phyloP scores from a whole-genome alignment of 2,888 invertebrate species.

The Cheilosia urbana region DNA sequence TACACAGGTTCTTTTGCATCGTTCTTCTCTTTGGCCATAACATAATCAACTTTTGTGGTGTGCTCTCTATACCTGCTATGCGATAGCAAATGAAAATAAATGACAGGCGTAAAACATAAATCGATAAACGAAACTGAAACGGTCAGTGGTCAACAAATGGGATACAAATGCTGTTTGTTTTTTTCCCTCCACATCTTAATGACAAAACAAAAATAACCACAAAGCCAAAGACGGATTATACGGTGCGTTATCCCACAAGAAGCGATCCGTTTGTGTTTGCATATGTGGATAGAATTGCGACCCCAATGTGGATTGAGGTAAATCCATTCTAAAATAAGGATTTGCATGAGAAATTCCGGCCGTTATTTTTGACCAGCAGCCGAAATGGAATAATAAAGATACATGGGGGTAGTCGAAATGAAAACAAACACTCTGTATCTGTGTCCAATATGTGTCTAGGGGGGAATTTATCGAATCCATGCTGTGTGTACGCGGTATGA shows the following conservation, averaged over 20 bases:
- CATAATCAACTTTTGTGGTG: slow-evolving; percentile 22
- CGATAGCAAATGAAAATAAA: slow-evolving; percentile 40
- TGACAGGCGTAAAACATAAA: slow-evolving; percentile 25
- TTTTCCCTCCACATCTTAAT: background rate
- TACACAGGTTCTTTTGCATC: background rate
- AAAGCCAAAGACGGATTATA: slow-evolving; percentile 47
- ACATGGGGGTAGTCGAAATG: background rate
- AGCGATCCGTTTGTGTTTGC: background rate
- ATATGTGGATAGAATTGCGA: background rate
- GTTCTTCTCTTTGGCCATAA: background rate
- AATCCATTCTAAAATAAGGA: slow-evolving; percentile 20
- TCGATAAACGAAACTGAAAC: slow-evolving; percentile 28
- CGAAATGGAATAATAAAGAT: slow-evolving; percentile 4
- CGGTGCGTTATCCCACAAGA: background rate
- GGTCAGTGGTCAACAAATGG: slow-evolving; percentile 3
- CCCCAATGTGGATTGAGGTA: no score
- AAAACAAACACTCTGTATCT: background rate
- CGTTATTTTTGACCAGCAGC: slow-evolving; percentile 17
- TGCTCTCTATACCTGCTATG: background rate
- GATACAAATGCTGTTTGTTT: background rate
- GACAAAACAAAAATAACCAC: slow-evolving; percentile 16
- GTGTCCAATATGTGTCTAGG: background rate
- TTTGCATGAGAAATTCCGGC: slow-evolving; percentile 25
- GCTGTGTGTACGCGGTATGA: background rate
- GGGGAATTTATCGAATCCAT: slow-evolving; percentile 4